phyloP scores from a whole-genome alignment of 2,113 vertebrate species.

The Procavia capensis region DNA sequence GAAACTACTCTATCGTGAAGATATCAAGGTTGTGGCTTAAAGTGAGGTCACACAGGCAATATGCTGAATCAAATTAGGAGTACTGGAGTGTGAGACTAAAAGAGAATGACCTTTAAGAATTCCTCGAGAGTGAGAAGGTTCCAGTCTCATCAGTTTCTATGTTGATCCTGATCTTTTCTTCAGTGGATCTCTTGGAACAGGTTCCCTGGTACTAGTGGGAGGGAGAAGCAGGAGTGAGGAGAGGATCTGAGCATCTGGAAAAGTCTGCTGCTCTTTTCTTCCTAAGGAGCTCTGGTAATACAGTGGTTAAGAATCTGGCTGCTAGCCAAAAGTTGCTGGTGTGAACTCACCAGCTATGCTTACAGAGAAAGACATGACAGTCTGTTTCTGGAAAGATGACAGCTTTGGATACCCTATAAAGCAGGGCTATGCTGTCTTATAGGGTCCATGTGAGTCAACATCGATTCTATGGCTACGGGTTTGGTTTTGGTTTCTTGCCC shows the following conservation, averaged over 20 bases:
- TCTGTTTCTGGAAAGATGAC: not conserved
- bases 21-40: not conserved
- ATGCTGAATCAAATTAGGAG: not conserved
- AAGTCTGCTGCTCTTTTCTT: not conserved
- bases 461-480: too few species aligned
- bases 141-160: not conserved
- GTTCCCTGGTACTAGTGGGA: too few species aligned
- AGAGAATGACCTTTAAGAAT: not conserved
- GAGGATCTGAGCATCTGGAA: not conserved
- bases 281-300: not conserved
- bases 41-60: not conserved
- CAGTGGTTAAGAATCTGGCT: not conserved
- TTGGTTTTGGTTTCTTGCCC: not conserved
- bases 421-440: not conserved
- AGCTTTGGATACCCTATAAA: not conserved
- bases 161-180: not conserved
- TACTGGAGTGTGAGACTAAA: not conserved
- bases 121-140: not conserved
- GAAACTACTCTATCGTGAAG: not conserved
- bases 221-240: not conserved
- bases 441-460: not conserved
- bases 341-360: not conserved
- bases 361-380: not conserved
- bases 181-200: not conserved
- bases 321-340: not conserved